Evolutionary conservation across 2,888 invertebrate genomes (phyloP), one percentile per base, ranked within the genome.

Genomic region (Ypsolopha sequella): DNA sequence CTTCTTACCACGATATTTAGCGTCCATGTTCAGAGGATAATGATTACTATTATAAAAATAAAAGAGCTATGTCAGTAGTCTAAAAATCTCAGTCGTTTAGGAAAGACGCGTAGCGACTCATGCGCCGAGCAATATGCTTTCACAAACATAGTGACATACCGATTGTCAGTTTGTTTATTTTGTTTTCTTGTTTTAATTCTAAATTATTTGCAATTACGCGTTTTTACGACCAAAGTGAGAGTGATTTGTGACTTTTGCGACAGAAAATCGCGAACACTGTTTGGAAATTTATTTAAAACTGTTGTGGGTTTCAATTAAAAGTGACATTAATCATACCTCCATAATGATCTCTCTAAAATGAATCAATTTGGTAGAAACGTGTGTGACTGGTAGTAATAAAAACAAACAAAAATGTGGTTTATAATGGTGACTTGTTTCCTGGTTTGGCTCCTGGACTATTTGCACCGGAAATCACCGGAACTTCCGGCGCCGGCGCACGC

Each of bases 381-480:
- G 13, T 43, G 38, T 38, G 38, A 3, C 11, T 14, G 43, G 8
- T 14, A 43, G 43, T 13, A 13, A 13, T 43, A 14, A 13, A 43
- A 43, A 43, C 14, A 43, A 9, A 43, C 13, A 43, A 46, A 7
- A 65, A 84, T 86, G 85, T 86, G 84, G 84, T 80, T 70, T 61
- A 64, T 80, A 62, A 66, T 77, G 56, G 70, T 76, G 64, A 68
- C 71, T 61, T 71, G 85, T 72, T 73, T 79, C 72, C 61, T 82
- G 67, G 69, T 85, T 75, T 86, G 85, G 85, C 71, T 82, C 70
- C 61, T 80, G 64, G 79, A 76, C 63, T 63, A 61, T 59, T 72
- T 80, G 76, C 79, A 84, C 56, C 77, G 80, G 80, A 80, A 80
- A 24, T 24, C 24, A 3, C 24, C 24, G 24, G 24, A 24, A 24